Evolutionary conservation across 2,888 invertebrate species (phyloP), one percentile per base, ranked within the genome.

Genomic region (Megastigmus dorsalis): DNA sequence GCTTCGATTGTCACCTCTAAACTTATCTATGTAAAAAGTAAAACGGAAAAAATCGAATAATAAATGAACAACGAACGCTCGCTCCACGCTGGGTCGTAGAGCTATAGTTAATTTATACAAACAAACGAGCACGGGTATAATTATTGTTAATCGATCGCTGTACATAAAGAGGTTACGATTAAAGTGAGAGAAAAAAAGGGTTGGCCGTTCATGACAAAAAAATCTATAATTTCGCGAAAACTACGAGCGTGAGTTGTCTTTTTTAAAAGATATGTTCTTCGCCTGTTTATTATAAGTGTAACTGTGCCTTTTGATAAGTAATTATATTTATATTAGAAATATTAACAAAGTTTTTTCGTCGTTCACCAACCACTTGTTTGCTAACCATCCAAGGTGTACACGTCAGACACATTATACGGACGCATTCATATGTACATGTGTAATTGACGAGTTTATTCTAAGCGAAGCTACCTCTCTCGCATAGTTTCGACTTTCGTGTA

Each of bases 261-360:
- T 28, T 59, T 30, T 45, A 30, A 13, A 38, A 38, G 2, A 7
- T 38, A 38, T 38, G 13, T 38, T 38, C 13, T 10, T 38, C 38
- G 38, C 2, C 4, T 9, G 36, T 63, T 50, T 45, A 43, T n/a
- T 48, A n/a, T 36, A 20, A 18, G 23, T 50, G 48, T 23, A 26
- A 50, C 23, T 15, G 41, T 23, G 33, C 50, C 20, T 63, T 59
- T 63, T 63, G 20, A 63, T 63, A 63, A 36, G 36, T 33, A 63
- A 48, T 48, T 48, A 48, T 48, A 62, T 62, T 45, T 62, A 62
- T 45, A 41, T 45, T 54, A 54, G 30, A 45, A n/a, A n/a, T n/a
- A n/a, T n/a, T n/a, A n/a, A n/a, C n/a, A n/a, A n/a, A n/a, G n/a
- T n/a, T n/a, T n/a, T n/a, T n/a, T n/a, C n/a, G n/a, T n/a, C n/a